A percentile compares a stretch with the other conserved stretches of the same genome.
Evolutionary conservation across 2,113 vertebrate genomes (phyloP).

Genomic region (Ancistrus triradiatus): DNA sequence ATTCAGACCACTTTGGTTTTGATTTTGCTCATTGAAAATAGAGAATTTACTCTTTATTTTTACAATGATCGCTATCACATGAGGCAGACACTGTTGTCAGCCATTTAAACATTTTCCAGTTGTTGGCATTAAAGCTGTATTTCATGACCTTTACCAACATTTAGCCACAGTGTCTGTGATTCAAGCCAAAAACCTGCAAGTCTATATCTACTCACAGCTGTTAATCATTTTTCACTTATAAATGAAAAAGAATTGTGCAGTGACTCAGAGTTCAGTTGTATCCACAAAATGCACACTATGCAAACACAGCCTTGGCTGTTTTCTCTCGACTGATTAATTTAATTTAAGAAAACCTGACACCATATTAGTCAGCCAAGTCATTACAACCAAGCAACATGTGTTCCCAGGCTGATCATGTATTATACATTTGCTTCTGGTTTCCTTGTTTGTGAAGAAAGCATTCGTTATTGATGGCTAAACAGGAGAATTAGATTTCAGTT

Average conservation of each 20-base stretch:
- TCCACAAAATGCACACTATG: not conserved
- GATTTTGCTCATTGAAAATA: no score
- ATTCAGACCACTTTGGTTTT: no score
- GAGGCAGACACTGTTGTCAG: no score
- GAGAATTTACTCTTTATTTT: no score
- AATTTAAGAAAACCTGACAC: slow-evolving; percentile 23
- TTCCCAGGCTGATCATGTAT: slow-evolving; percentile 12
- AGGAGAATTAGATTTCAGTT: not conserved
- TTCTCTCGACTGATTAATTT: slow-evolving; percentile 6
- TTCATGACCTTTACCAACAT: not conserved
- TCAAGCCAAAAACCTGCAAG: not conserved
- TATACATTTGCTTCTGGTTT: slow-evolving; percentile 22
- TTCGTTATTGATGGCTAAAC: not conserved
- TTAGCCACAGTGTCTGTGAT: slow-evolving; percentile 5
- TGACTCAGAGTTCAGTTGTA: not conserved
- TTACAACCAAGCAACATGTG: slow-evolving; percentile 12
- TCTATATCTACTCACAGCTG: slow-evolving; percentile 17
- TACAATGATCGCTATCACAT: no score
- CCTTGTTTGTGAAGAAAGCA: slow-evolving; percentile 6
- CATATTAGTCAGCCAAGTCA: slow-evolving; percentile 7
- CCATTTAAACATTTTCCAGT: not conserved
- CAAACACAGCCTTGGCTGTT: not conserved
- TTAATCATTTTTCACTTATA: not conserved
- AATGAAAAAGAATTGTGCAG: not conserved
- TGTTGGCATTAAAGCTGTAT: not conserved